These are phyloP conservation scores for Onychomys arenicola DNA, from an alignment of 2,797 vertebrate genomes.

Conservation along the genomic window DNA sequence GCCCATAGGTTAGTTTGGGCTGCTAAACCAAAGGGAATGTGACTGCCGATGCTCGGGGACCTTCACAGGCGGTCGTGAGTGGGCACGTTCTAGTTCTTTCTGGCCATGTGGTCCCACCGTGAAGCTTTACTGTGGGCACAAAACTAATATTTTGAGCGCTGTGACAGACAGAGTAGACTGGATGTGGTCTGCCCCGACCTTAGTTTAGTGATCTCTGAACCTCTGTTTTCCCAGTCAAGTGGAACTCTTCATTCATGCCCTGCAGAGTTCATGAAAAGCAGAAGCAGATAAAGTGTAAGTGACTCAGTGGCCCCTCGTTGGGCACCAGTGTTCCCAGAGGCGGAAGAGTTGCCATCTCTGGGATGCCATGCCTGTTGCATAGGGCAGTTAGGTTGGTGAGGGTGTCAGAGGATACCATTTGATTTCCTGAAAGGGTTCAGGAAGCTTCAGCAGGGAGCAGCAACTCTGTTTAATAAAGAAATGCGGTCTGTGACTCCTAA, in stretches of 20 bases:
- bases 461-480: neutral
- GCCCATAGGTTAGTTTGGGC: neutral
- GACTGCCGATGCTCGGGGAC: neutral
- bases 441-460: neutral
- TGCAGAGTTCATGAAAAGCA: neutral
- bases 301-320: accelerated
- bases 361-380: neutral
- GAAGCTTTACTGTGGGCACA: neutral
- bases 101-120: neutral
- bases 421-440: neutral
- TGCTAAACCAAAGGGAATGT: neutral
- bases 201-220: neutral
- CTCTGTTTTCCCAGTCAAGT: neutral
- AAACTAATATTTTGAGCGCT: neutral
- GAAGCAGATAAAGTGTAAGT: neutral
- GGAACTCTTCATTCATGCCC: neutral
- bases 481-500: accelerated
- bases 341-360: neutral
- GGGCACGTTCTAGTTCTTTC: neutral
- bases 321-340: neutral
- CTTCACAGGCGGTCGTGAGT: neutral
- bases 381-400: neutral
- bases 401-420: accelerated
- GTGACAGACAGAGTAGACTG: neutral
- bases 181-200: neutral